Conservation (phyloP, 1,140 invertebrate species). For the Tetraneura akinire region DNA sequence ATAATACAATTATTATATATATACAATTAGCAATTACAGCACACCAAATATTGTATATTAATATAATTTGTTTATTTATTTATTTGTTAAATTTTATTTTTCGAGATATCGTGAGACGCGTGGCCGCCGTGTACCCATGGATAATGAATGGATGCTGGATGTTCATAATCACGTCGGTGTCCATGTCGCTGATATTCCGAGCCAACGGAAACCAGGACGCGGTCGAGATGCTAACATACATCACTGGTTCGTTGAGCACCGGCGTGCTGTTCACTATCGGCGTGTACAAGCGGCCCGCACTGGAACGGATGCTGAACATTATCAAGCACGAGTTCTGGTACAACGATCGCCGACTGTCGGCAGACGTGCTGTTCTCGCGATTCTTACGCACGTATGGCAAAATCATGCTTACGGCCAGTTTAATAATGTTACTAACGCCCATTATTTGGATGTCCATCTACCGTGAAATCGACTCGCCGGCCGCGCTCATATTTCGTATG, state of each 20-base stretch:
- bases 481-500: conserved; percentile 22
- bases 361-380: not conserved
- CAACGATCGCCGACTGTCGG: not conserved
- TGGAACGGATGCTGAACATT: not conserved
- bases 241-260: not conserved
- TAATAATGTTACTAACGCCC: not conserved
- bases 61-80: no score
- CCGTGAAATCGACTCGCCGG: not conserved
- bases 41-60: no score
- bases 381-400: conserved; percentile 5
- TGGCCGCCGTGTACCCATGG: not conserved
- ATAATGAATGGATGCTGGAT: not conserved
- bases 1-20: no score
- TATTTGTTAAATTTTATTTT: not conserved
- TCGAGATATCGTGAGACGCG: not conserved
- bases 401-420: not conserved
- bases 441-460: not conserved
- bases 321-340: not conserved
- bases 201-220: not conserved
- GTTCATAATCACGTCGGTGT: not conserved
- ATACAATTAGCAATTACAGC: no score
- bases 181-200: not conserved
- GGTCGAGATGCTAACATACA: conserved; percentile 12
- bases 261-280: conserved; percentile 8
- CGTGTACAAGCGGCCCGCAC: not conserved